Evolutionary conservation across 2,113 vertebrate genomes (phyloP), one percentile per base, ranked within the genome.

Genomic region (Plestiodon gilberti): DNA sequence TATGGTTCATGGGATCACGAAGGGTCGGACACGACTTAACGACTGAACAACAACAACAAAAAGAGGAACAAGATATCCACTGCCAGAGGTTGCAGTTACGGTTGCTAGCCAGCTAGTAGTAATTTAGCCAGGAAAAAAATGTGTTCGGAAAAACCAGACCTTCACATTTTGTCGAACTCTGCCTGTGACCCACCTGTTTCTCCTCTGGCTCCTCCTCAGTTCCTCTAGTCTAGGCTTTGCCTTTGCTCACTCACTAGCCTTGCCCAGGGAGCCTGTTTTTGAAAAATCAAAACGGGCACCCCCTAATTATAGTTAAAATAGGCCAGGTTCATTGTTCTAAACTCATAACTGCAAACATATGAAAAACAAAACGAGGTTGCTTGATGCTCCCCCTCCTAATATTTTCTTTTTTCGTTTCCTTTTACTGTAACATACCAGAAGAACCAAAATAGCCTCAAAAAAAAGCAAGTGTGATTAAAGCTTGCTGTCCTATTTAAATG

Each of bases 321-420:
- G 40, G 48, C 25, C 5, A 52, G 13, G 25, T 28, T 52, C 25
- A 28, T 52, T 52, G 33, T 57, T 57, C 5, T 57, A 57, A 57
- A 57, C 6, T 22, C 33, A 35, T 70, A 62, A 2, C n/a, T 18
- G 33, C 52, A 17, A 55, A 55, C n/a, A 25, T 28, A 17, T 43
- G 20, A 52, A 48, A n/a, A 65, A 65, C 15, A 40, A 62, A 59
- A 64, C 57, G 20, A 38, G 33, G 8, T 79, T 33, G 33, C 6
- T 11, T 71, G 35, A 35, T 33, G n/a, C 1, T 33, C 33, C 14
- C 18, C 5, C 69, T 1, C 33, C 1, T 57, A 57, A 70, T 35
- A 82, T 82, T 43, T 35, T 48, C n/a, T 69, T 73, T 82, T 82
- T 70, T 30, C 70, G 43, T 70, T 82, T 55, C 48, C n/a, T 82